Evolutionary conservation across 1,140 invertebrate genomes (phyloP).

Genomic region (Dinoponera quadriceps): DNA sequence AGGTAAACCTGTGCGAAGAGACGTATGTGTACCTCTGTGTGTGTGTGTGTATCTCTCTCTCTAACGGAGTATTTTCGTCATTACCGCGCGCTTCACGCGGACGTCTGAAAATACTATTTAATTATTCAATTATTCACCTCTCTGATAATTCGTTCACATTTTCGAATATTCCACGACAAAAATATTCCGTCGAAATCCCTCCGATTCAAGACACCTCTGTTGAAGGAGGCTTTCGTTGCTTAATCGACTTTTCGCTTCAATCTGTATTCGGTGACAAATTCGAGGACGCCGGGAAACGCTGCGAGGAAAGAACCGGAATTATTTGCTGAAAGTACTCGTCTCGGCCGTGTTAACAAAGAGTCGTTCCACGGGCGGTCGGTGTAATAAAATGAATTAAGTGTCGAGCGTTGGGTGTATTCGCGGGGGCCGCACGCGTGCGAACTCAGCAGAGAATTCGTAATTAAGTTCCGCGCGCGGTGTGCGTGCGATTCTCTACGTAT

Average conservation of each 20-base stretch:
- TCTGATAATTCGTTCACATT: no score
- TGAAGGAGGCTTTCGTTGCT: neutral
- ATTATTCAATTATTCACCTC: neutral
- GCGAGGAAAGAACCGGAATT: conserved; percentile 13
- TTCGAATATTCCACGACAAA: no score
- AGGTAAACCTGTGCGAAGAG: conserved; percentile 86
- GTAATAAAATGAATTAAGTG: conserved; percentile 50
- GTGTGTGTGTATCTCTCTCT: no score
- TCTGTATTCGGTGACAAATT: neutral
- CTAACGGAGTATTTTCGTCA: conserved; percentile 51
- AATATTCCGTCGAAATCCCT: no score
- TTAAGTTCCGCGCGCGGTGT: conserved; percentile 3
- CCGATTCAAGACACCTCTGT: no score
- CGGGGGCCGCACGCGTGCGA: neutral
- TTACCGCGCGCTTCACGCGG: conserved; percentile 5
- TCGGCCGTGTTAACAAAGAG: conserved; percentile 15
- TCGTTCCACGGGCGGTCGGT: neutral
- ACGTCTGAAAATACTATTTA: neutral
- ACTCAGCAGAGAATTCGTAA: conserved; percentile 27
- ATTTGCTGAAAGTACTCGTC: neutral
- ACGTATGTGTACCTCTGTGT: conserved; percentile 7
- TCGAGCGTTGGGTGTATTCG: conserved; percentile 6
- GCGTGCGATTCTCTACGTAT: neutral
- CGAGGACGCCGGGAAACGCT: neutral
- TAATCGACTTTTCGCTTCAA: conserved; percentile 12